Evolutionary conservation across 2,888 invertebrate species (phyloP).

Genomic region (Erebia palarica): DNA sequence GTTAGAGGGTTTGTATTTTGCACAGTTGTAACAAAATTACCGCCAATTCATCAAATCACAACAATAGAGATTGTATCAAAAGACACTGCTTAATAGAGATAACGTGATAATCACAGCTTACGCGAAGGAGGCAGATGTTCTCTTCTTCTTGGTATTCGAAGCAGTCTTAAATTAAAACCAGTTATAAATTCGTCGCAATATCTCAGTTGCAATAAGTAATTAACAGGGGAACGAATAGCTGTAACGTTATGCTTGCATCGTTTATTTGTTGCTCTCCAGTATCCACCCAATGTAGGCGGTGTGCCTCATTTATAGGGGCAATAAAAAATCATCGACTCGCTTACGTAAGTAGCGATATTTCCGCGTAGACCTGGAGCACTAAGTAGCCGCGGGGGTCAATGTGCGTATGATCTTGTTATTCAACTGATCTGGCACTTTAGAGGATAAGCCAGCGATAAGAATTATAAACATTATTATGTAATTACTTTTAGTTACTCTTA

Average conservation of each 20-base stretch:
- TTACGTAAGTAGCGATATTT: slow-evolving; percentile 81
- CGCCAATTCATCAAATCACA: too few relatives aligned
- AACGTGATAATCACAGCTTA: too few relatives aligned
- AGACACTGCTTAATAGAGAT: too few relatives aligned
- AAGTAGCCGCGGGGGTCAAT: slow-evolving; percentile 67
- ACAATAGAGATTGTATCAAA: too few relatives aligned
- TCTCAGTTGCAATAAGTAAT: slow-evolving; percentile 47
- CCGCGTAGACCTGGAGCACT: slow-evolving; percentile 54
- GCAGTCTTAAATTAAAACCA: background rate
- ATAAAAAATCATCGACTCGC: slow-evolving; percentile 81
- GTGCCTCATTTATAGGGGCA: slow-evolving; percentile 81
- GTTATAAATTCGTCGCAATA: slow-evolving; percentile 23
- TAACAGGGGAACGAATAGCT: slow-evolving; percentile 64
- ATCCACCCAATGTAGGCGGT: slow-evolving; percentile 72
- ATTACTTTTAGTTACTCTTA: background rate
- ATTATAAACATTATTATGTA: background rate
- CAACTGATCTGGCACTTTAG: slow-evolving; percentile 28
- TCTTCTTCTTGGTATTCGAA: background rate
- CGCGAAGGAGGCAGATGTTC: too few relatives aligned
- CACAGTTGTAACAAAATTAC: too few relatives aligned
- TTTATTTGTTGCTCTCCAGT: slow-evolving; percentile 66
- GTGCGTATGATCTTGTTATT: slow-evolving; percentile 60
- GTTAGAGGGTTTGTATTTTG: too few relatives aligned
- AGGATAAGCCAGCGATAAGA: slow-evolving; percentile 18
- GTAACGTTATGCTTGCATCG: slow-evolving; percentile 63